These are phyloP conservation scores for Actinernus sp. DNA, from an alignment of 92 coral and sea anemone species.

Conservation along the genomic window DNA sequence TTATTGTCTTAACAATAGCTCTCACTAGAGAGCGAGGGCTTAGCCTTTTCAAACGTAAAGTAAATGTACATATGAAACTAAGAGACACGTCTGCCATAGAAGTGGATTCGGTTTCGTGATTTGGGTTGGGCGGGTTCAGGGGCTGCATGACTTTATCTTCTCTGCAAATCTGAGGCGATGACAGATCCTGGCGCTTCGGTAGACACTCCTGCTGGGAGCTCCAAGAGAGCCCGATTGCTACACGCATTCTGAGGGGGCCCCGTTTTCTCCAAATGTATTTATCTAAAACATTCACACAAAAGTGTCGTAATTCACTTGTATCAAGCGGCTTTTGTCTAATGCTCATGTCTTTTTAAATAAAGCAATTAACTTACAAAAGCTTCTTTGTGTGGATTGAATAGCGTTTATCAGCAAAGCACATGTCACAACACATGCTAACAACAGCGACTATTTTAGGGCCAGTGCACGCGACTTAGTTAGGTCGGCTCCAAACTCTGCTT, in stretches of 20 bases:
- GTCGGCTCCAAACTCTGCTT: conserved; percentile 78
- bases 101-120: conserved; percentile 76
- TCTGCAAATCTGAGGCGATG: conserved; percentile 74
- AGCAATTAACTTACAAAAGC: conserved; percentile 90
- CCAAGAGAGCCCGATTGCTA: conserved; percentile 80
- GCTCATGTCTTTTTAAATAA: conserved; percentile 90
- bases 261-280: conserved; percentile 56
- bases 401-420: conserved; percentile 94
- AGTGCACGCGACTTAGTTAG: conserved; percentile 58
- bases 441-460: conserved; percentile 79
- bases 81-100: conserved; percentile 11
- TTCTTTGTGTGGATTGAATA: conserved; percentile 81
- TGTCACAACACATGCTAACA: conserved; percentile 97
- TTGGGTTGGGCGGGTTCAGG: conserved; percentile 78
- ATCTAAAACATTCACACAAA: conserved; percentile 77
- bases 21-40: conserved; percentile 29
- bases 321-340: conserved; percentile 83
- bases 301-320: conserved; percentile 91
- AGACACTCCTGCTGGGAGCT: conserved; percentile 67
- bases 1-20: conserved; percentile 35
- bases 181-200: conserved; percentile 84
- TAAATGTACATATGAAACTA: conserved; percentile 15
- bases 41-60: conserved; percentile 23
- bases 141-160: conserved; percentile 69
- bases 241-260: conserved; percentile 59